Evolutionary conservation across 2,113 vertebrate genomes (phyloP), one percentile per base, ranked within the genome.

Genomic region (Brachypodius melanocephalos): DNA sequence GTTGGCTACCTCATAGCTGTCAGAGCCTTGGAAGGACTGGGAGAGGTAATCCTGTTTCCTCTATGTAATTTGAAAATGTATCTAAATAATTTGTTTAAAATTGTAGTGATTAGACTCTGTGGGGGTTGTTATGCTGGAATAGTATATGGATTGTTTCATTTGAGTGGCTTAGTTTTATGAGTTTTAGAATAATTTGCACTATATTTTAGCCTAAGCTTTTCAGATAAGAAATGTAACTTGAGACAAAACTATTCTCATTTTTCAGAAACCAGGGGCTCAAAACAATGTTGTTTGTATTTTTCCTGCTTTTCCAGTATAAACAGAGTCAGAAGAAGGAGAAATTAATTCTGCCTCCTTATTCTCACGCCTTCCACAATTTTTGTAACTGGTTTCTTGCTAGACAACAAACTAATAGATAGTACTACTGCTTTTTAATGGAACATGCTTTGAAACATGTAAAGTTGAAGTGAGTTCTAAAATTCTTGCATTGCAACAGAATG

Each of bases 21-120:
- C 77, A 97, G 99, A 95, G 98, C 97, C 10, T 95, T 99, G 84
- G 99, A 99, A 97, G 99, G 99, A 43, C 82, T 99, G 11, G 99
- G 99, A 92, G 99, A 99, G 99, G 99, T 99, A 98, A 81, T 68
- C 0, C 4, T 89, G 46, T 74, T 79, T 76, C 40, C 22, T 57
- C 22, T 65, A 3, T 54, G 46, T 38, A 66, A 54, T 73, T 81
- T 66, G 18, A 76, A 89, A 85, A 83, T 58, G 2, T 57, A 22
- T 46, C 54, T 51, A 55, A 76, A 65, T 29, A 34, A 38, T 45
- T 52, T 38, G 32, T 49, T 89, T 80, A 26, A 49, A 73, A 16
- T 19, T 29, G 11, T 43, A 59, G 14, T 43, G 40, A 51, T 68
- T 75, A 36, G 31, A 55, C 21, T 18, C 8, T 24, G 7, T 46